These are phyloP conservation scores for Oncorhynchus gorbuscha DNA, from an alignment of 2,113 vertebrate genomes.

Conservation along the genomic window DNA sequence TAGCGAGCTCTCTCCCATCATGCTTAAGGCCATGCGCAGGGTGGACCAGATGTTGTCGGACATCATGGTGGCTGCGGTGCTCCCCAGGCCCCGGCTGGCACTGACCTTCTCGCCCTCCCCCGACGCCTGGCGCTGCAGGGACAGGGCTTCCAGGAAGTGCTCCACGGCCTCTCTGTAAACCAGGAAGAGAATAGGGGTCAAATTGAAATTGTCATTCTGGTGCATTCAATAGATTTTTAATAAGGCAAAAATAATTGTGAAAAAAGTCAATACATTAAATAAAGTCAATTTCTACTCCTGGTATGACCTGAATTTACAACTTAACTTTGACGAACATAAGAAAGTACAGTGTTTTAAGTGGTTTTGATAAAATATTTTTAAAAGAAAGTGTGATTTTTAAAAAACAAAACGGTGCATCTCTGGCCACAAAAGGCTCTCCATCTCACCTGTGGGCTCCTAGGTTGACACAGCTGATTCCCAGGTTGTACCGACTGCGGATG, in stretches of 20 bases:
- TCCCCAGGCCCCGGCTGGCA: slow-evolving; percentile 68
- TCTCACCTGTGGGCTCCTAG: slow-evolving; percentile 91
- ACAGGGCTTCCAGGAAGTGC: slow-evolving; percentile 94
- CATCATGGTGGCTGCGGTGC: slow-evolving; percentile 85
- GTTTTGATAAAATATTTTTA: too few species aligned
- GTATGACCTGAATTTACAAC: too few species aligned
- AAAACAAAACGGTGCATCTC: too few species aligned
- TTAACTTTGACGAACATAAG: too few species aligned
- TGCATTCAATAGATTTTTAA: too few species aligned
- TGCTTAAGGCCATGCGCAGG: slow-evolving; percentile 94
- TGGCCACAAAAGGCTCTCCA: background rate
- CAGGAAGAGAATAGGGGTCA: background rate
- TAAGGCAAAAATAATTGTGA: too few species aligned
- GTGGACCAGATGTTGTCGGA: slow-evolving; percentile 99
- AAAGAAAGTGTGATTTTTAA: too few species aligned
- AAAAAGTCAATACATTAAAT: too few species aligned
- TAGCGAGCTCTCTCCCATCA: slow-evolving; percentile 96
- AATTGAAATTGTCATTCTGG: background rate
- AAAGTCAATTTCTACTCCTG: too few species aligned
- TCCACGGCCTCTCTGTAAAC: slow-evolving; percentile 92
- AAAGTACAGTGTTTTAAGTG: too few species aligned
- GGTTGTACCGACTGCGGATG: slow-evolving; percentile 93
- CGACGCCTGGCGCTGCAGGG: slow-evolving; percentile 90
- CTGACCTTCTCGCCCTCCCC: slow-evolving; percentile 74
- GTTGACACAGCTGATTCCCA: slow-evolving; percentile 98